Evolutionary conservation across 2,888 invertebrate genomes (phyloP), one percentile per base, ranked within the genome.

Genomic region (Iphiclides podalirius): DNA sequence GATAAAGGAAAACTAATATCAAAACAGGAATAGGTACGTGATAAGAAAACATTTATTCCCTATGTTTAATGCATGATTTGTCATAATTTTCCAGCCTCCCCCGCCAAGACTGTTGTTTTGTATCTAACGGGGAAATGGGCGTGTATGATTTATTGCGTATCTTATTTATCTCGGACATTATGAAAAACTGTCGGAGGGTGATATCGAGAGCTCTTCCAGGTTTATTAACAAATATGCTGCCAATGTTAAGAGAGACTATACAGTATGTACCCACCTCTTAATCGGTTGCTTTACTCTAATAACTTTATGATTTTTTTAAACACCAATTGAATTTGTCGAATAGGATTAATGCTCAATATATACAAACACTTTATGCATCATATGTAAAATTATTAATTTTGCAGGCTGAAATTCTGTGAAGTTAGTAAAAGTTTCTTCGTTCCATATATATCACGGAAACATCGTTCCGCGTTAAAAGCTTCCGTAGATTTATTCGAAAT

Each of bases 11-110:
- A 87, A 87, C 87, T 87, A 87, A 88, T 88, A 87, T 86, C 82
- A 80, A 81, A 87, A 84, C 86, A 86, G 80, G 80, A 85, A 82
- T 86, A 87, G 86, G 84, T 80, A 87, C 88, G 88, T 88, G 88
- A 87, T 88, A 87, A 87, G 88, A 87, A 87, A 88, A 88, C 88
- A 88, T 88, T 88, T 87, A 88, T 88, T 87, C 86, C 82, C 87
- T 75, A 87, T 88, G 88, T 88, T 88, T 88, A 88, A 88, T 88
- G 87, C 87, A 88, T 87, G 87, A 87, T 88, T 86, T 86, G 87
- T 87, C 86, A 86, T 87, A 88, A 87, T 88, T 88, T 81, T 74
- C 80, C 81, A 77, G 74, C 80, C 76, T 79, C 80, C 85, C 80
- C 75, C 65, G 69, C 67, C 61, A 60, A 66, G 75, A 68, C 74